These are phyloP conservation scores for Gobius niger DNA, from an alignment of 2,113 vertebrate species.

Conservation along the genomic window DNA sequence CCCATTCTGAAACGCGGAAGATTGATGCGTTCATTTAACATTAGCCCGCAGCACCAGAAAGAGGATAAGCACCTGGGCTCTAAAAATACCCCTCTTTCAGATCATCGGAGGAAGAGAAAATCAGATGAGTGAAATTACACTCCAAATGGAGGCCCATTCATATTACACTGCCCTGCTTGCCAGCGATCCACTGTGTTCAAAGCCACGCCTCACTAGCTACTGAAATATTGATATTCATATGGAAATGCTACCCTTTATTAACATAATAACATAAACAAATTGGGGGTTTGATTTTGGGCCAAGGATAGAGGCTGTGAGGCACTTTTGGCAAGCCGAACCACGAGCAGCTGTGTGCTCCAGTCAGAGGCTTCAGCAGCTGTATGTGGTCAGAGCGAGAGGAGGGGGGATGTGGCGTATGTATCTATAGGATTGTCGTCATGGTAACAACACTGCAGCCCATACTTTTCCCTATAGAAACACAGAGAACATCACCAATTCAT, in stretches of 20 bases:
- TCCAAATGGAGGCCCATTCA: slow-evolving; percentile 63
- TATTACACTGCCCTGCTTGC: slow-evolving; percentile 39
- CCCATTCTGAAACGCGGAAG: slow-evolving; percentile 54
- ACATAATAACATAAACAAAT: slow-evolving; percentile 77
- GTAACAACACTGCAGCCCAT: slow-evolving; percentile 40
- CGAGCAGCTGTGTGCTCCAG: slow-evolving; percentile 47
- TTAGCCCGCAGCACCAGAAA: slow-evolving; percentile 71
- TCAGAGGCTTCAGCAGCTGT: slow-evolving; percentile 30
- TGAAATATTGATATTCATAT: slow-evolving; percentile 76
- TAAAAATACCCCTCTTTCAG: slow-evolving; percentile 70
- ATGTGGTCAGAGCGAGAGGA: not conserved
- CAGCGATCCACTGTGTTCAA: slow-evolving; percentile 48
- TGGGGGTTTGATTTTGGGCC: slow-evolving; percentile 68
- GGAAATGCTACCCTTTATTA: slow-evolving; percentile 77
- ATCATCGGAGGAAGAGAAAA: slow-evolving; percentile 64
- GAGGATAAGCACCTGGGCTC: slow-evolving; percentile 66
- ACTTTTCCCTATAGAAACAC: slow-evolving; percentile 18
- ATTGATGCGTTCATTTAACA: slow-evolving; percentile 76
- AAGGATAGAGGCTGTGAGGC: slow-evolving; percentile 51
- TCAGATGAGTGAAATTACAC: slow-evolving; percentile 73
- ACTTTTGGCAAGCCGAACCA: slow-evolving; percentile 60
- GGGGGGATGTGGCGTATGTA: slow-evolving; percentile 36
- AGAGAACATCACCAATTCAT: slow-evolving; percentile 42
- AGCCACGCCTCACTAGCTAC: slow-evolving; percentile 42
- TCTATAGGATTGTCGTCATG: slow-evolving; percentile 60